A percentile compares a stretch with the other conserved stretches of the same genome.
Evolutionary conservation across 2,113 vertebrate species (phyloP).

Genomic region (Panthera uncia): DNA sequence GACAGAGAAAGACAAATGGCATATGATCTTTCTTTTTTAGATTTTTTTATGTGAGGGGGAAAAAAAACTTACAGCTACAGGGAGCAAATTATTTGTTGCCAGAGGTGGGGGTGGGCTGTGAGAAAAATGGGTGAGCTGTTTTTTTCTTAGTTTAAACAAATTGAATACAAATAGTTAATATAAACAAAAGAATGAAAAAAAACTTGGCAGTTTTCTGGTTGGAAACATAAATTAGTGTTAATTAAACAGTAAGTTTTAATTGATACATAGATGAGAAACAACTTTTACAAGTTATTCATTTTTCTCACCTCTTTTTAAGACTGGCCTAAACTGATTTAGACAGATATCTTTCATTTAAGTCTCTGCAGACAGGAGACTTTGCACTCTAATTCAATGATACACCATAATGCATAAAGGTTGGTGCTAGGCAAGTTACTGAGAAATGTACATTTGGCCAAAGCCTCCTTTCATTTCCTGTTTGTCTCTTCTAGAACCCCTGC

Average conservation of each 20-base stretch:
- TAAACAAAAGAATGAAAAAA: background rate
- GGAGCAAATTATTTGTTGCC: background rate
- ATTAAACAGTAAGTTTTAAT: background rate
- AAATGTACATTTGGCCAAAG: background rate
- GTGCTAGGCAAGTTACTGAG: background rate
- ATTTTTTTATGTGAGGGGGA: background rate
- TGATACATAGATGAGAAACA: slow-evolving; percentile 30
- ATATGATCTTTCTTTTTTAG: background rate
- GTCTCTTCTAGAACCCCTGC: background rate
- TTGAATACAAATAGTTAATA: background rate
- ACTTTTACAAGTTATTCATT: background rate
- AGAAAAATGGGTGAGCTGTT: background rate
- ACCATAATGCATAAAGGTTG: background rate
- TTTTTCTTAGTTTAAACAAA: background rate
- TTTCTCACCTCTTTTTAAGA: background rate
- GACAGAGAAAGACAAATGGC: background rate
- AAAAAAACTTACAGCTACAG: background rate
- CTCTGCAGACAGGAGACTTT: background rate
- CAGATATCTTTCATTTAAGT: background rate
- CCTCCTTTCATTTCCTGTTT: background rate
- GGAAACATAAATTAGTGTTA: slow-evolving; percentile 29
- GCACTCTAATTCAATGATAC: background rate
- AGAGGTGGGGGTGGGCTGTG: background rate
- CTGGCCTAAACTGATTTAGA: background rate
- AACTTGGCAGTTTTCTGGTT: slow-evolving; percentile 17